Conservation (phyloP, 2,797 vertebrate species). For the Natrix natrix region DNA sequence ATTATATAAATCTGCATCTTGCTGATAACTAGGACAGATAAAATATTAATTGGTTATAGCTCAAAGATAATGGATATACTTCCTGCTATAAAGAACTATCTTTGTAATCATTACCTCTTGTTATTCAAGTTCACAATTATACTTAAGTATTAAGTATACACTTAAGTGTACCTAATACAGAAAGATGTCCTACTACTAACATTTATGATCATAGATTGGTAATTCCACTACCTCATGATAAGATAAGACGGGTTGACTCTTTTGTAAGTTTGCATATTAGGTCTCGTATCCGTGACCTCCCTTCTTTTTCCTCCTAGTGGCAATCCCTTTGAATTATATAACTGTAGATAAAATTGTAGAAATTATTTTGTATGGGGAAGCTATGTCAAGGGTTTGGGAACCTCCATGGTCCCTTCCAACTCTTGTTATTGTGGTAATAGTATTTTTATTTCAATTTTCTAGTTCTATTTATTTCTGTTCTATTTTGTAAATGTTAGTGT, state of each 20-base stretch:
- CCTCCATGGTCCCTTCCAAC: background rate
- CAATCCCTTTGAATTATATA: background rate
- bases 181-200: background rate
- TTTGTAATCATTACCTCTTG: background rate
- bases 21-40: background rate
- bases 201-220: background rate
- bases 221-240: background rate
- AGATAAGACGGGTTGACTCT: background rate
- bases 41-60: background rate
- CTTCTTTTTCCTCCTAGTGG: background rate
- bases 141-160: background rate
- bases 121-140: background rate
- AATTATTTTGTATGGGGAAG: background rate
- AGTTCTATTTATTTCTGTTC: background rate
- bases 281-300: background rate
- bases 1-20: conserved; percentile 18
- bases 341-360: background rate
- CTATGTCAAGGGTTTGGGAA: background rate
- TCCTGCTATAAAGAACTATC: background rate
- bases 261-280: background rate
- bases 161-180: background rate
- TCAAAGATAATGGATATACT: background rate
- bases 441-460: background rate
- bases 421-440: background rate
- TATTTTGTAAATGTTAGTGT: background rate